Evolutionary conservation across 2,888 invertebrate genomes (phyloP).

Genomic region (Temnothorax unifasciatus): DNA sequence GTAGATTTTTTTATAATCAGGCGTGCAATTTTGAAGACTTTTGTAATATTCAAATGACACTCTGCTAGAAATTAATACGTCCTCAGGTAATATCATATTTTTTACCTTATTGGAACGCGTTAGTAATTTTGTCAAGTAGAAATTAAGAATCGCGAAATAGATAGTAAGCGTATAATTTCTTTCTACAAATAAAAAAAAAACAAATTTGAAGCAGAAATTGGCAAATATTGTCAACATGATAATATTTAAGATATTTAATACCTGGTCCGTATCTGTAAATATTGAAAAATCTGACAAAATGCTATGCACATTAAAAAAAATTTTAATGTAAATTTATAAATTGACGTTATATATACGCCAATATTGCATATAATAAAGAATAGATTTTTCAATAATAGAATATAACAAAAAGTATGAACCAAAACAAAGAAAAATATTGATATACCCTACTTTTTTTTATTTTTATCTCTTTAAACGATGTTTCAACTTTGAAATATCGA

Average conservation of each 20-base stretch:
- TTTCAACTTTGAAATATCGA: conserved; percentile 9
- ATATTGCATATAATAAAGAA: conserved; percentile 18
- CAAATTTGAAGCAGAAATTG: conserved; percentile 16
- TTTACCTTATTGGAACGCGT: conserved; percentile 29
- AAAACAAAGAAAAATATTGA: conserved; percentile 25
- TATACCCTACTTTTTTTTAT: conserved; percentile 5
- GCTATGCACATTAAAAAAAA: background rate
- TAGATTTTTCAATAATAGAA: background rate
- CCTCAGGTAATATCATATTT: conserved; percentile 35
- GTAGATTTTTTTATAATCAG: conserved; percentile 46
- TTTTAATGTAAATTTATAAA: conserved; percentile 1
- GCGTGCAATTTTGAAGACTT: conserved; percentile 27
- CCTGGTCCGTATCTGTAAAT: conserved; percentile 5
- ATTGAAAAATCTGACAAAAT: conserved; percentile 7
- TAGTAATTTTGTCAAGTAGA: conserved; percentile 30
- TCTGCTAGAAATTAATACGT: conserved; percentile 27
- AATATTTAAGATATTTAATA: conserved; percentile 5
- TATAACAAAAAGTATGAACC: conserved; percentile 6
- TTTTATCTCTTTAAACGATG: conserved; percentile 15
- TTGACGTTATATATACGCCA: background rate
- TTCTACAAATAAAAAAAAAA: background rate
- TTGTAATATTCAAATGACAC: conserved; percentile 32
- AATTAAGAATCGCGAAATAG: conserved; percentile 19
- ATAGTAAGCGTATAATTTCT: conserved; percentile 33
- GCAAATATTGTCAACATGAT: conserved; percentile 8